Base-by-base conservation (phyloP, 2,888 invertebrate genomes). In the Aromia moschata region DNA sequence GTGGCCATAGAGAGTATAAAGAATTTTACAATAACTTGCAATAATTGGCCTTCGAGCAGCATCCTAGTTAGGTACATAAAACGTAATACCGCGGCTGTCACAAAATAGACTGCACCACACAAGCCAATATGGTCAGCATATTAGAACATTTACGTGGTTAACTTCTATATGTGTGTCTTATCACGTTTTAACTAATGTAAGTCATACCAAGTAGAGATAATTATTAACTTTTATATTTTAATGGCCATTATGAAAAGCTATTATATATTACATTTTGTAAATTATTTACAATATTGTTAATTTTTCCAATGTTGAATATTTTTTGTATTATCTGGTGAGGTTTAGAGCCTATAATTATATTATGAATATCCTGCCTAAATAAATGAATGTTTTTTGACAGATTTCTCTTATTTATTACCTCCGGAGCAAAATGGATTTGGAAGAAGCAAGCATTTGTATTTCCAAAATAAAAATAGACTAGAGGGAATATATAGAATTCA, bases 241-340 rank as follows among this genome's bases (percentile, higher is more conserved):
- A 44, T 33, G 14, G 17, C 47, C 17, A 47, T 36, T 47, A 47
- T 9, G 31, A 20, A 31, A 46, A 46, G 37, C 20, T 18, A 37
- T 47, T n/a, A 36, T 36, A 12, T 33, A 2, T 30, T 15, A 31
- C 16, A 15, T 16, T 17, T 36, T 49, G 38, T 38, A 38, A 30
- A 38, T 49, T 25, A n/a, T 49, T 49, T 49, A 49, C 49, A 14
- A 49, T 49, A 38, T 38, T 49, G 49, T 49, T 49, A 49, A 38
- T 49, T 49, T 49, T 49, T 49, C 37, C 40, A 47, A 38, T 20
- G 49, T 49, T 49, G 38, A 38, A 49, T 49, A 49, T 49, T 49
- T n/a, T 49, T 49, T 49, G 30, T 49, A 49, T 46, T 17, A 31
- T 25, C 4, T 25, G 25, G 25, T 25, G 7, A 25, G 25, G 25